Base-by-base conservation (phyloP, 2,888 invertebrate genomes). In the Aphelenchoides bicaudatus region DNA sequence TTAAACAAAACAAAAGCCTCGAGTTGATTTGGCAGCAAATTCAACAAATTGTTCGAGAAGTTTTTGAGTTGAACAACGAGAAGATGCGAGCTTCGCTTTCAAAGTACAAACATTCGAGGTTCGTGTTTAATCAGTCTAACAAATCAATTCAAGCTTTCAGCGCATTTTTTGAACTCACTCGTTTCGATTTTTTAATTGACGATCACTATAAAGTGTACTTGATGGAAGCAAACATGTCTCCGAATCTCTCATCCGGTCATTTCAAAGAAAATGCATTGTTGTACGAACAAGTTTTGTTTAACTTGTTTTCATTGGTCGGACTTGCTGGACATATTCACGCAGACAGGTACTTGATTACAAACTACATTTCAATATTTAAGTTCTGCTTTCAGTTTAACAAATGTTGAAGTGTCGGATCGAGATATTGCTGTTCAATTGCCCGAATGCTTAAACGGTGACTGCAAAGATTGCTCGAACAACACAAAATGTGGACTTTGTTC, bases 151-250 rank as follows among this genome's bases (percentile, higher is more conserved):
- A n/a, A n/a, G n/a, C 55, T 70, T 75, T 13, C 65, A 82, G 82
- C 61, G 79, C 80, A 58, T 94, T 91, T 80, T 96, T 96, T 81
- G 94, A 96, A 81, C 84, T 96, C 84, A 88, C 92, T 82, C 86
- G 96, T 29, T 90, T 96, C 78, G 96, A 96, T 80, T 87, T 96
- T 78, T 87, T 91, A 0, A 82, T 94, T 1, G 91, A 94, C 79
- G 88, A 90, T 67, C 83, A 90, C 54, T 80, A 94, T 0, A 88
- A 87, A 49, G 88, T 93, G 0, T 88, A 86, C 74, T 83, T 92
- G 4, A 87, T 96, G 85, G 96, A 96, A 83, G 84, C 83, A 67
- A 51, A 51, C 38, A 94, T 96, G 96, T 92, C 92, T 13, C 96
- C 96, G 0, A 96, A 96, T 83, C 84, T 96, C 58, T 91, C 91